Percentiles rank a stretch among this genome's conserved stretches.
These are phyloP conservation scores for Synanthedon formicaeformis DNA, from an alignment of 2,888 invertebrate genomes.

Conservation along the genomic window DNA sequence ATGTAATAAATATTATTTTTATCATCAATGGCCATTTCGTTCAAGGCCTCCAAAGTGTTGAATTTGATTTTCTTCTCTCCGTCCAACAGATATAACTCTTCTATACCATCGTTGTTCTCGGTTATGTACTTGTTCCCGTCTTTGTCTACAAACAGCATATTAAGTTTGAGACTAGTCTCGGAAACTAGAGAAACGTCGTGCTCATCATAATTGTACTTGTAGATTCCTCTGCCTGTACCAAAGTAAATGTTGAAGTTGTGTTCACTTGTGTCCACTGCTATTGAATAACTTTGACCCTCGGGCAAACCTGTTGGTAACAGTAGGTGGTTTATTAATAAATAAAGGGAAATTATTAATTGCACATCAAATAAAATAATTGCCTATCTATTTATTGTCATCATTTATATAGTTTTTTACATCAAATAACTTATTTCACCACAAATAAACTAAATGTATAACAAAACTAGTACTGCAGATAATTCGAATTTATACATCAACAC, in stretches of 20 bases:
- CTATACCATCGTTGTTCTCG: slow-evolving; percentile 37
- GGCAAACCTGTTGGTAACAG: slow-evolving; percentile 34
- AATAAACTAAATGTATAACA: too few species aligned
- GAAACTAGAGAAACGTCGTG: slow-evolving; percentile 29
- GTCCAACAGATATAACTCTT: slow-evolving; percentile 40
- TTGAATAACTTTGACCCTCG: slow-evolving; percentile 40
- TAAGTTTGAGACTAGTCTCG: slow-evolving; percentile 27
- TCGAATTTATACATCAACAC: too few species aligned
- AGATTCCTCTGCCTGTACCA: slow-evolving; percentile 48
- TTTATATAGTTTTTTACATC: too few species aligned
- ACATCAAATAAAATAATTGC: too few species aligned
- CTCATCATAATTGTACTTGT: slow-evolving; percentile 34
- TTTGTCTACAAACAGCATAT: slow-evolving; percentile 47
- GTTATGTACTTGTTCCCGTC: slow-evolving; percentile 44
- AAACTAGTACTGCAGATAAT: too few species aligned
- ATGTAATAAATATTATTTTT: slow-evolving; percentile 52
- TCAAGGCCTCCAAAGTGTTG: slow-evolving; percentile 32
- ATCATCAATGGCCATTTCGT: slow-evolving; percentile 45
- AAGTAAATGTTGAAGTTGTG: slow-evolving; percentile 29
- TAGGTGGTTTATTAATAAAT: neutral
- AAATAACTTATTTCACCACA: too few species aligned
- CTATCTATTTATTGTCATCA: too few species aligned
- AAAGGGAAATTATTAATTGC: too few species aligned
- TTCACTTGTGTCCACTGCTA: slow-evolving; percentile 42
- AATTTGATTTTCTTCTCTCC: slow-evolving; percentile 38